Conservation (phyloP, 2,113 vertebrate species). For the Puffinus mauretanicus region DNA sequence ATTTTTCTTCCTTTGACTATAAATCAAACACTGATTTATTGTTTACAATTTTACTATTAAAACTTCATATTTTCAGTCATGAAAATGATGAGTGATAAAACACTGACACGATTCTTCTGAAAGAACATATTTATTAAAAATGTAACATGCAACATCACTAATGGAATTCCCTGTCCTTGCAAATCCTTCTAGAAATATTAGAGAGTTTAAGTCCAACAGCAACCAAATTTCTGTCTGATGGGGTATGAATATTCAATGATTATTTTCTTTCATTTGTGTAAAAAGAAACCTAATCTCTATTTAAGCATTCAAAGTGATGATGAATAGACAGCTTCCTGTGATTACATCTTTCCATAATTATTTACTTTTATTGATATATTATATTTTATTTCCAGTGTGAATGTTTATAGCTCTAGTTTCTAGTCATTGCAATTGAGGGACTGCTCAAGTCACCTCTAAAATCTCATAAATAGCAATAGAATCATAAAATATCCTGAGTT, state of each 20-base stretch:
- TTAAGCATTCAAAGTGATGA: background rate
- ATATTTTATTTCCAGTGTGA: background rate
- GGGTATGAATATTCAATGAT: background rate
- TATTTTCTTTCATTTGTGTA: background rate
- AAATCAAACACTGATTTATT: background rate
- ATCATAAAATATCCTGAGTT: background rate
- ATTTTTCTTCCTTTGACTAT: background rate
- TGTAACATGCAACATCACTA: background rate
- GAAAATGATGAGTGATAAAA: background rate
- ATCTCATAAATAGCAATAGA: background rate
- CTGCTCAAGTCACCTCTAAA: background rate
- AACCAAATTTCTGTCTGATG: background rate
- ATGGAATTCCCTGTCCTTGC: background rate
- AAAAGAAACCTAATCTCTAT: background rate
- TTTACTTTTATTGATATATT: background rate
- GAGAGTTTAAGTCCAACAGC: background rate
- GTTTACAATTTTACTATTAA: background rate
- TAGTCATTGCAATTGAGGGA: background rate
- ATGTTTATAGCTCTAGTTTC: background rate
- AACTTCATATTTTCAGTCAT: background rate
- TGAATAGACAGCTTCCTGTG: background rate
- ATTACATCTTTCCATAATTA: background rate
- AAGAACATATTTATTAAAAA: background rate
- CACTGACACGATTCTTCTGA: background rate
- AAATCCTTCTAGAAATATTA: background rate